Evolutionary conservation across 2,888 invertebrate genomes (phyloP).

Genomic region (Nephrotoma flavescens): DNA sequence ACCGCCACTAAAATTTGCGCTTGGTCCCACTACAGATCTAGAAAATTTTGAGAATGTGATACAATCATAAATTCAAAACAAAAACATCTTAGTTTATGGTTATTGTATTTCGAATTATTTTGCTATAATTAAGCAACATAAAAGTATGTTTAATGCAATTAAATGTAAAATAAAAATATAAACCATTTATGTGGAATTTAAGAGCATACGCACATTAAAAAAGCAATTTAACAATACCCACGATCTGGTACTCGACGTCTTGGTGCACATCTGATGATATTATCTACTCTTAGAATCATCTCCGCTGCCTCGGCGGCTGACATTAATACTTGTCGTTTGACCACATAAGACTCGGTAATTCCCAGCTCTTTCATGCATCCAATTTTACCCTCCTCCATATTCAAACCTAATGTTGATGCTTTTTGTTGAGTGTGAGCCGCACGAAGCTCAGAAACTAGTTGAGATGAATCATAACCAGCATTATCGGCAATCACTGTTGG

Average conservation of each 20-base stretch:
- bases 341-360: constrained; percentile 92
- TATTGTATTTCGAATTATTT: neutral
- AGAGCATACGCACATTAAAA: neutral
- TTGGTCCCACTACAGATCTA: no score
- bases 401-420: constrained; percentile 43
- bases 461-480: constrained; percentile 95
- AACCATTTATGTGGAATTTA: neutral
- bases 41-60: no score
- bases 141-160: neutral
- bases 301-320: constrained; percentile 96
- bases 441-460: constrained; percentile 78
- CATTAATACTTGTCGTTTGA: constrained; percentile 88
- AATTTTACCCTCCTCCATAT: constrained; percentile 77
- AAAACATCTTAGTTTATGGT: neutral
- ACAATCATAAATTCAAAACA: no score
- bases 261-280: constrained; percentile 87
- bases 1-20: no score
- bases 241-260: constrained; percentile 75
- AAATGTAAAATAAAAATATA: neutral
- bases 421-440: constrained; percentile 80
- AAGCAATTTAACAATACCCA: constrained; percentile 34
- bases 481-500: constrained; percentile 97
- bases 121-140: neutral
- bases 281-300: constrained; percentile 96
- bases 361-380: constrained; percentile 86